phyloP scores from a whole-genome alignment of 2,888 invertebrate genomes.

The Cheilosia impressa region DNA sequence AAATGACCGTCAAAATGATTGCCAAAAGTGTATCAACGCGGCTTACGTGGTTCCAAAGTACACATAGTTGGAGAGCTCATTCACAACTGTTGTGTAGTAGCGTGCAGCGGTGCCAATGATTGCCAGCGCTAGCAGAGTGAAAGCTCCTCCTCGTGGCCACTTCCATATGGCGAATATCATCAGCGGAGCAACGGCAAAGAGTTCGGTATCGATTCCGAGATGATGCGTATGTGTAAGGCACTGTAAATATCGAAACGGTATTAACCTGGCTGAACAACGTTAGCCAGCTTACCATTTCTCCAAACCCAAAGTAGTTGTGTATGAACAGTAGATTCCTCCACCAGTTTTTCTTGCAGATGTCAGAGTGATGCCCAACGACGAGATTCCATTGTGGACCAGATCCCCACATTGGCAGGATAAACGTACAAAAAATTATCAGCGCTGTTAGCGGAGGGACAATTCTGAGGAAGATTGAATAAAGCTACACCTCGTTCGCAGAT shows the following conservation, averaged over 20 bases:
- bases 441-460: slow-evolving; percentile 87
- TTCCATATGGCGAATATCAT: slow-evolving; percentile 86
- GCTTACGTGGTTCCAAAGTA: slow-evolving; percentile 85
- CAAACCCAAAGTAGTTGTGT: slow-evolving; percentile 89
- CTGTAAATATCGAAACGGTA: slow-evolving; percentile 79
- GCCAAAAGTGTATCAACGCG: neutral
- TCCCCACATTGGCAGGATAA: slow-evolving; percentile 86
- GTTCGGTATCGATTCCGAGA: slow-evolving; percentile 88
- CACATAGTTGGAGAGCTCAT: slow-evolving; percentile 87
- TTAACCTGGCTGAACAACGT: neutral
- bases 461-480: slow-evolving; percentile 79
- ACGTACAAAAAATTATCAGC: slow-evolving; percentile 88
- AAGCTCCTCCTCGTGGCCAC: slow-evolving; percentile 85
- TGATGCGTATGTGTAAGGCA: slow-evolving; percentile 90
- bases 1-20: neutral
- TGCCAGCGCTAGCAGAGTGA: slow-evolving; percentile 84
- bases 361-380: slow-evolving; percentile 87
- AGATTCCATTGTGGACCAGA: slow-evolving; percentile 89
- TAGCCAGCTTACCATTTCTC: slow-evolving; percentile 86
- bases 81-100: slow-evolving; percentile 86
- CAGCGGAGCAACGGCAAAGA: slow-evolving; percentile 87
- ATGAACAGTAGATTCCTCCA: slow-evolving; percentile 89
- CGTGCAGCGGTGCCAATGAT: slow-evolving; percentile 86
- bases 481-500: neutral
- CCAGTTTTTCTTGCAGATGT: slow-evolving; percentile 88